Percentiles rank a stretch among this genome's conserved stretches.
Conservation (phyloP, 2,113 vertebrate genomes). For the Phalacrocorax aristotelis region DNA sequence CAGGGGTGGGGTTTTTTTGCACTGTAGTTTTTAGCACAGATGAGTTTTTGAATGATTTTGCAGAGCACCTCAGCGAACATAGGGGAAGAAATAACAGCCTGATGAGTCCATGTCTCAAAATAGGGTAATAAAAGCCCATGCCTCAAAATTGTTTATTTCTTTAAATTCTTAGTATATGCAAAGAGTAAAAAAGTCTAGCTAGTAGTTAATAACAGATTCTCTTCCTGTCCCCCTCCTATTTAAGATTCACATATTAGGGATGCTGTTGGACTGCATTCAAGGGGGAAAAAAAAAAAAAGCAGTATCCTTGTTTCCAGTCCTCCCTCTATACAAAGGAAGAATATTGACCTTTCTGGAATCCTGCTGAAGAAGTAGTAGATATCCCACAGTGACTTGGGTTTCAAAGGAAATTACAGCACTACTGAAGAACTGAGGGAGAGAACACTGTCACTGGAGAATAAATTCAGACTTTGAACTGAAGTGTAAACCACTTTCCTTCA, state of each 20-base stretch:
- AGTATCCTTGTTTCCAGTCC: not conserved
- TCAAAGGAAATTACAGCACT: constrained; percentile 23
- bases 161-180: not conserved
- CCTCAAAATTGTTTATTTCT: not conserved
- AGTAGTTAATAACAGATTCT: not conserved
- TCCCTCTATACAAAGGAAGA: not conserved
- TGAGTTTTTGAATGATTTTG: not conserved
- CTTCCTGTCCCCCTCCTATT: not conserved
- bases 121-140: not conserved
- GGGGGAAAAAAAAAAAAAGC: not conserved
- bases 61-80: not conserved
- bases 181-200: not conserved
- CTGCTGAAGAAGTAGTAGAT: not conserved
- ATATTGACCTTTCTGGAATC: not conserved
- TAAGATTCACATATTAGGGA: not conserved
- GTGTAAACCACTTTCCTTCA: not conserved
- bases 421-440: not conserved
- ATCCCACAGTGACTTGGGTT: not conserved
- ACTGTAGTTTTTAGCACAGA: not conserved
- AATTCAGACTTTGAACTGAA: not conserved
- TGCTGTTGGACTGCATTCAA: not conserved
- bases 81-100: not conserved
- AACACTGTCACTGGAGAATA: not conserved
- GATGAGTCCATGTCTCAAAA: not conserved
- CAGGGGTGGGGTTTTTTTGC: accelerated